A percentile compares a stretch with the other conserved stretches of the same genome.
Conservation (phyloP, 1,140 invertebrate species). For the Aradophagus sp. region DNA sequence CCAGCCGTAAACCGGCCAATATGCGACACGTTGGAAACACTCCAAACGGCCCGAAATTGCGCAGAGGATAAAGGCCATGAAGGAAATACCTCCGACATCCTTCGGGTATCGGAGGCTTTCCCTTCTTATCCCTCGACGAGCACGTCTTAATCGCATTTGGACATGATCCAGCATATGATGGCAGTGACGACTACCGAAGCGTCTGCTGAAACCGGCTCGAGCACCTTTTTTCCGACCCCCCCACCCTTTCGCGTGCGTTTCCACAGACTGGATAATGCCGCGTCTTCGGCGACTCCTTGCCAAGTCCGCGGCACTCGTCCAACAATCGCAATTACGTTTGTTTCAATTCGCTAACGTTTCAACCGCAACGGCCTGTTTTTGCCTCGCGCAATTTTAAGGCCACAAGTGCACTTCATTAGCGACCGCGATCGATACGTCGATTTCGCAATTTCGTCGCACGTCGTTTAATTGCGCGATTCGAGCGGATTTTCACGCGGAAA, state of each 20-base stretch:
- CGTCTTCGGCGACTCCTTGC: conserved; percentile 42
- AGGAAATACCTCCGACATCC: conserved; percentile 55
- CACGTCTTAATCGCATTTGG: conserved; percentile 72
- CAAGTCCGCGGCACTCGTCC: conserved; percentile 32
- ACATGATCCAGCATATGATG: conserved; percentile 67
- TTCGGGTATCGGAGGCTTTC: conserved; percentile 46
- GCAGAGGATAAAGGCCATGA: conserved; percentile 56
- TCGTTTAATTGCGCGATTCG: conserved; percentile 36
- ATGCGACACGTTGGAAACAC: conserved; percentile 61
- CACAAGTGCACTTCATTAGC: conserved; percentile 39
- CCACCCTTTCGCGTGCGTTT: conserved; percentile 34
- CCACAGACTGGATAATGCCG: conserved; percentile 41
- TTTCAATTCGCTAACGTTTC: conserved; percentile 46
- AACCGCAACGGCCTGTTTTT: conserved; percentile 36
- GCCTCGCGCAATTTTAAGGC: conserved; percentile 26
- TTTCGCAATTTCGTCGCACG: conserved; percentile 28
- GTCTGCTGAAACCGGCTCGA: conserved; percentile 40
- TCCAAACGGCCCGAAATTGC: conserved; percentile 61
- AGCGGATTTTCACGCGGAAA: conserved; percentile 30
- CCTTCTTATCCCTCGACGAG: conserved; percentile 60
- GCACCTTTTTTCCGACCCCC: conserved; percentile 38
- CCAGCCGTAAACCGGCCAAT: conserved; percentile 60
- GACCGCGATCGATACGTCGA: conserved; percentile 31
- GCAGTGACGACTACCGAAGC: conserved; percentile 54
- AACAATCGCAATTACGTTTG: conserved; percentile 52